A percentile compares a stretch with the other conserved stretches of the same genome.
Conservation (phyloP, 2,797 vertebrate species). For the Eulemur rubriventer region DNA sequence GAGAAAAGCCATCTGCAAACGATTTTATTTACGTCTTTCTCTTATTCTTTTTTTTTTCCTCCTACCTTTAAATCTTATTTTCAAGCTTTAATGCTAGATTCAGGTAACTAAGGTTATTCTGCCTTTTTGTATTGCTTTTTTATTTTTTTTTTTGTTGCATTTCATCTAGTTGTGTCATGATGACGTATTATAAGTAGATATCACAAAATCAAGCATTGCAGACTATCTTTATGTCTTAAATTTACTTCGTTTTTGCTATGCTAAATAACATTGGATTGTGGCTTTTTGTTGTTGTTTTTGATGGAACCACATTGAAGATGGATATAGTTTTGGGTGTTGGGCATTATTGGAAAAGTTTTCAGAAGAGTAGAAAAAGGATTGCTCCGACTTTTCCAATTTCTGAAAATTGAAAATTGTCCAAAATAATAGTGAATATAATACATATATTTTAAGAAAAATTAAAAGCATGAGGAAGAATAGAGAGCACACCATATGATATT, state of each 20-base stretch:
- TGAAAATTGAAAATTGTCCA: neutral
- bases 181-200: neutral
- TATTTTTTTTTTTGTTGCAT: neutral
- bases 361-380: neutral
- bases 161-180: neutral
- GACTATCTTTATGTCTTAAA: neutral
- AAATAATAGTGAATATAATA: neutral
- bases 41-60: neutral
- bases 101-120: constrained; percentile 43
- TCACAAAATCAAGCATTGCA: neutral
- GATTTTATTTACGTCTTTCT: constrained; percentile 52
- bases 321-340: neutral
- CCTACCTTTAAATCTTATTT: constrained; percentile 25
- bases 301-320: neutral
- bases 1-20: constrained; percentile 49
- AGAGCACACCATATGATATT: neutral
- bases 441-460: neutral
- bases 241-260: neutral
- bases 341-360: neutral
- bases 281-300: neutral
- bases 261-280: neutral
- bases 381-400: neutral
- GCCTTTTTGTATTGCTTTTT: neutral
- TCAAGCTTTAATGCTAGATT: constrained; percentile 29
- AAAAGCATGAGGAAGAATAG: neutral